These are phyloP conservation scores for Drosophila mettleri DNA, from an alignment of 2,888 invertebrate species.

Conservation along the genomic window DNA sequence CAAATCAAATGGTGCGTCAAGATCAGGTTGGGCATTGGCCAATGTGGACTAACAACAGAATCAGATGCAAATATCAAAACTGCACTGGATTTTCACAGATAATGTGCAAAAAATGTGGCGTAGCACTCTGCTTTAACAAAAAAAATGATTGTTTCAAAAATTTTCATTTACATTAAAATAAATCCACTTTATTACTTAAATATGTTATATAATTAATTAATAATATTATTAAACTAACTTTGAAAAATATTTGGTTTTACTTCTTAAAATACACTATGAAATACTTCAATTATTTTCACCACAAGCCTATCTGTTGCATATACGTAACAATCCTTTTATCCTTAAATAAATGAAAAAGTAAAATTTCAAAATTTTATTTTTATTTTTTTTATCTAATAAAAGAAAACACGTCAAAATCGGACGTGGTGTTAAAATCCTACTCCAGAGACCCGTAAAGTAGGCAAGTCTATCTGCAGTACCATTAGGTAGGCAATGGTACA, in stretches of 20 bases:
- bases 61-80: not conserved
- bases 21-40: constrained; percentile 11
- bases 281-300: not conserved
- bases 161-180: constrained; percentile 4
- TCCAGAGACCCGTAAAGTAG: too few relatives aligned
- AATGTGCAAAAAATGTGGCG: constrained; percentile 5
- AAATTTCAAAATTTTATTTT: constrained; percentile 1
- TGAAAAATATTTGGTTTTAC: not conserved
- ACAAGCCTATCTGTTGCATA: not conserved
- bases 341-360: not conserved
- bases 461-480: too few relatives aligned
- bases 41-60: not conserved
- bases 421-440: too few relatives aligned
- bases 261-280: not conserved
- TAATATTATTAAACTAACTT: not conserved
- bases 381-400: not conserved
- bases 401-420: not conserved
- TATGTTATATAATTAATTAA: too few relatives aligned
- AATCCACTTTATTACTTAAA: too few relatives aligned
- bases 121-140: constrained; percentile 1
- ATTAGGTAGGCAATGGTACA: too few relatives aligned
- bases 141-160: constrained; percentile 2
- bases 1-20: constrained; percentile 9
- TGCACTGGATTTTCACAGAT: constrained; percentile 1
- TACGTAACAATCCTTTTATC: not conserved